Evolutionary conservation across 2,888 invertebrate genomes (phyloP).

Genomic region (Mythimna pallens): DNA sequence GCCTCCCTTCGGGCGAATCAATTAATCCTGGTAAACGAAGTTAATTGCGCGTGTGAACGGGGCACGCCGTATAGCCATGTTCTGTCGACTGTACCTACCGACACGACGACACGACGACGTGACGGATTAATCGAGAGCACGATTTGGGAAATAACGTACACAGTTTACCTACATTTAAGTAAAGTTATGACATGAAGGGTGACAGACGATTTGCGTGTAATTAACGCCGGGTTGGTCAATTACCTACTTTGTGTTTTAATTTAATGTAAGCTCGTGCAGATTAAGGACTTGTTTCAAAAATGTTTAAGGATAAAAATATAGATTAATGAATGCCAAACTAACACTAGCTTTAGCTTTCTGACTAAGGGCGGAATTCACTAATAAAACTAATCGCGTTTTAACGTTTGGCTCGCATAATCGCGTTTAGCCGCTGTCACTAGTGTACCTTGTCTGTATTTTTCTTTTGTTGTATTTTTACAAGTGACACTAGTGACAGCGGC

Average conservation of each 20-base stretch:
- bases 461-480: no score
- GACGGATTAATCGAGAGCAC: slow-evolving; percentile 66
- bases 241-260: neutral
- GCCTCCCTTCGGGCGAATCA: slow-evolving; percentile 73
- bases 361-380: no score
- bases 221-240: neutral
- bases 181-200: slow-evolving; percentile 30
- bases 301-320: no score
- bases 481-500: no score
- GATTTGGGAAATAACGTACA: slow-evolving; percentile 58
- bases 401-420: no score
- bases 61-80: slow-evolving; percentile 50
- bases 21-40: slow-evolving; percentile 80
- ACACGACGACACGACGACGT: slow-evolving; percentile 57
- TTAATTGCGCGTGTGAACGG: slow-evolving; percentile 74
- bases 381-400: no score
- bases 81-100: slow-evolving; percentile 42
- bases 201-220: neutral
- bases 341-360: neutral
- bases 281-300: neutral
- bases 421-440: no score
- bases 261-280: neutral
- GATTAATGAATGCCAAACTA: no score
- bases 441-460: no score
- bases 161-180: slow-evolving; percentile 48